A percentile compares a stretch with the other conserved stretches of the same genome.
phyloP scores from a whole-genome alignment of 2,888 invertebrate genomes.

The Yponomeuta evonymella region DNA sequence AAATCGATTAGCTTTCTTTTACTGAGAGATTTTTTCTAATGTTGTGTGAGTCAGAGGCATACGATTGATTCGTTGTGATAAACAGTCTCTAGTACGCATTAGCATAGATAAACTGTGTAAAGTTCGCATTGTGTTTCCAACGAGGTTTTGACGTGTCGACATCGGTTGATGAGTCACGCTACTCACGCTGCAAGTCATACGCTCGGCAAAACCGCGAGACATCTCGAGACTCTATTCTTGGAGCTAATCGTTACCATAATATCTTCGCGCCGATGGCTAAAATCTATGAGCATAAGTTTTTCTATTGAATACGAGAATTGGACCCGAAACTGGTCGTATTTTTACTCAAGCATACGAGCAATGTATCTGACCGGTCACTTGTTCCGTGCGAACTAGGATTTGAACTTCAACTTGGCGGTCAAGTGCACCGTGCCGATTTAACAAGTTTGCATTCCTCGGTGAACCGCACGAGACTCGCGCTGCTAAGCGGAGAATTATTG shows the following conservation, averaged over 20 bases:
- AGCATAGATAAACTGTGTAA: constrained; percentile 46
- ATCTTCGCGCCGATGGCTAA: not conserved
- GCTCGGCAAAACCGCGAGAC: constrained; percentile 22
- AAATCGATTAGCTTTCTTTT: constrained; percentile 16
- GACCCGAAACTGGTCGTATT: not conserved
- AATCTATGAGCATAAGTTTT: not conserved
- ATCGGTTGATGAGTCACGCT: constrained; percentile 55
- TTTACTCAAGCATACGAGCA: constrained; percentile 8
- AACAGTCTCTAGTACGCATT: not conserved
- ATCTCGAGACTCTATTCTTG: not conserved
- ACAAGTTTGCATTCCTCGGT: constrained; percentile 8
- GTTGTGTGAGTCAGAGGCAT: not conserved
- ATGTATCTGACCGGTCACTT: constrained; percentile 15
- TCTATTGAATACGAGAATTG: not conserved
- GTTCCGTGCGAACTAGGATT: constrained; percentile 47
- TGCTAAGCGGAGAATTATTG: not conserved
- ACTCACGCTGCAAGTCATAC: constrained; percentile 42
- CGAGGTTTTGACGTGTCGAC: constrained; percentile 56
- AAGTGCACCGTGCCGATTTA: constrained; percentile 41
- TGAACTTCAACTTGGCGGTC: constrained; percentile 55
- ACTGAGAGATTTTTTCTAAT: constrained; percentile 2
- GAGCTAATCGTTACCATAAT: not conserved
- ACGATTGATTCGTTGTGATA: constrained; percentile 10
- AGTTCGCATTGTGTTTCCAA: constrained; percentile 49
- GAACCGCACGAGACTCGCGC: not conserved